phyloP scores from a whole-genome alignment of 2,888 invertebrate genomes.

The Agriopis marginaria region DNA sequence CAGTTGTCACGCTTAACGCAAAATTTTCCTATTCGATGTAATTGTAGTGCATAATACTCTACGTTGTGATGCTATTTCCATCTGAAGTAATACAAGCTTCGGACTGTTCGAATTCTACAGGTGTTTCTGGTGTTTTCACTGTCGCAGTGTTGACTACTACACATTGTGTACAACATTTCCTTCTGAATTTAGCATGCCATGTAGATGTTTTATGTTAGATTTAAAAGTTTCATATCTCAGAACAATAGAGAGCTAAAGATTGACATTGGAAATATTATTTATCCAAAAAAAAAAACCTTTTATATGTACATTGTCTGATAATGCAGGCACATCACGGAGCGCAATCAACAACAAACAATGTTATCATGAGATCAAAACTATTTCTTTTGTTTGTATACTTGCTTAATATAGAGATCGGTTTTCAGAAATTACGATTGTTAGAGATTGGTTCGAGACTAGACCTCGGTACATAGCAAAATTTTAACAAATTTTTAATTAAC shows the following conservation, averaged over 20 bases:
- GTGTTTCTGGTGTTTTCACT: constrained; percentile 35
- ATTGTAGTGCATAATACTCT: constrained; percentile 63
- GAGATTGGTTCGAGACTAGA: not conserved
- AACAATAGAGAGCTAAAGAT: not conserved
- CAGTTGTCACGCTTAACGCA: constrained; percentile 72
- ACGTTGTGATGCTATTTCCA: constrained; percentile 52
- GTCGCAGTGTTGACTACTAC: constrained; percentile 30
- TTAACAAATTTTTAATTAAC: not conserved
- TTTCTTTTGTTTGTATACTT: not conserved
- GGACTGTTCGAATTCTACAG: constrained; percentile 41
- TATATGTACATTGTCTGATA: not conserved
- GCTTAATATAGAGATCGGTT: not conserved
- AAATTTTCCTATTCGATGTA: constrained; percentile 70
- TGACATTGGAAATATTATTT: not conserved
- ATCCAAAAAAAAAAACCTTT: too few species aligned
- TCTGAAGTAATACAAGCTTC: constrained; percentile 62
- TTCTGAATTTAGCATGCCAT: constrained; percentile 26
- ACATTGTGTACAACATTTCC: constrained; percentile 26
- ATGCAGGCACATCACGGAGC: not conserved
- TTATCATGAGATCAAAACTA: not conserved
- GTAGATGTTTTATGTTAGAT: constrained; percentile 21
- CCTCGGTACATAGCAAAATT: not conserved
- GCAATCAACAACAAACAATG: not conserved
- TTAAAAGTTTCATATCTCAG: not conserved
- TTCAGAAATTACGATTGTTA: not conserved